phyloP scores from a whole-genome alignment of 2,888 invertebrate genomes.

The Leptura quadrifasciata region DNA sequence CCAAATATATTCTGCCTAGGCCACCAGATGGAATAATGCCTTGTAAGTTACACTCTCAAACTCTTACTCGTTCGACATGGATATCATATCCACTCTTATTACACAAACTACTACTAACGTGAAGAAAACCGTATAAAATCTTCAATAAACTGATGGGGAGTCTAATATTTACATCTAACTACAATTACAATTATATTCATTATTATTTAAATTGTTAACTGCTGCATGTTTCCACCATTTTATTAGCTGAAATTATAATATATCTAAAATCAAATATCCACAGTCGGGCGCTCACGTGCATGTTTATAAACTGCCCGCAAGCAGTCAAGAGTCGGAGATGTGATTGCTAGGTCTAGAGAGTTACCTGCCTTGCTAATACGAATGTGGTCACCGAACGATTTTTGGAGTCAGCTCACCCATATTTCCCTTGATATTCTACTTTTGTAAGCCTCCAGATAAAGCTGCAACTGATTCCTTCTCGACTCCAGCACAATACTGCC shows the following conservation, averaged over 20 bases:
- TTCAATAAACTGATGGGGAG: too few relatives aligned
- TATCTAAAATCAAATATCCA: background rate
- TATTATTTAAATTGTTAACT: too few relatives aligned
- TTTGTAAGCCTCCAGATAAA: conserved; percentile 8
- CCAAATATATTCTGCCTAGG: too few relatives aligned
- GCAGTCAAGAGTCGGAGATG: background rate
- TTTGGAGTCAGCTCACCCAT: background rate
- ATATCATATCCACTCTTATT: too few relatives aligned
- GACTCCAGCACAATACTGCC: conserved; percentile 16
- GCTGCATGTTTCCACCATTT: too few relatives aligned
- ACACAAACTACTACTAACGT: too few relatives aligned
- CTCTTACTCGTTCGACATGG: too few relatives aligned
- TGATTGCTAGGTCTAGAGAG: conserved; percentile 23
- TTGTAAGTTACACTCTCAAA: too few relatives aligned
- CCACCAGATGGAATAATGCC: too few relatives aligned
- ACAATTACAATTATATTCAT: too few relatives aligned
- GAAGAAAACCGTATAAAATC: too few relatives aligned
- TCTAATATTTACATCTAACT: too few relatives aligned
- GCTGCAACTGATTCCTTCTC: conserved; percentile 13
- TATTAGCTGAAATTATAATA: background rate
- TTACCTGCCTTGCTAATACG: conserved; percentile 7
- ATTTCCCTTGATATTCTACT: background rate
- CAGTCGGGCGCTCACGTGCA: background rate
- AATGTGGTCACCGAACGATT: background rate
- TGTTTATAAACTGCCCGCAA: background rate